Evolutionary conservation across 2,797 vertebrate genomes (phyloP).

Genomic region (Psittacula derbiana): DNA sequence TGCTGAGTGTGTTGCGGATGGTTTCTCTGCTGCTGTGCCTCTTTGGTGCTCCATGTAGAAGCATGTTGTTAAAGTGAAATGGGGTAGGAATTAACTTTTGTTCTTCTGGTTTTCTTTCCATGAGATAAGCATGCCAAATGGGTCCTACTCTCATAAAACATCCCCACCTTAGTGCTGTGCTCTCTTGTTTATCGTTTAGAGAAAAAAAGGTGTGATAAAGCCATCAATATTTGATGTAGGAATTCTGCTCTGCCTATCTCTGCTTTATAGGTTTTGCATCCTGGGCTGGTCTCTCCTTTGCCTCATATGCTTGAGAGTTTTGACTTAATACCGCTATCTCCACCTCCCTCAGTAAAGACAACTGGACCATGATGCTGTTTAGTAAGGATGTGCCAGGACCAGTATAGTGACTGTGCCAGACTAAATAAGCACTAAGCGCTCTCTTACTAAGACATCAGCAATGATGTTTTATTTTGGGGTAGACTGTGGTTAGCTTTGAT

Average conservation of each 20-base stretch:
- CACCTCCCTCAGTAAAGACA: neutral
- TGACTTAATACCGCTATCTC: conserved; percentile 12
- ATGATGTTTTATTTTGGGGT: neutral
- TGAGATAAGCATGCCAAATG: neutral
- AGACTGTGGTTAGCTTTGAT: neutral
- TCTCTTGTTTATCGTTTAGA: neutral
- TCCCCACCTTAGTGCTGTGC: neutral
- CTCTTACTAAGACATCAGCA: neutral
- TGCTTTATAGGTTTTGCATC: neutral
- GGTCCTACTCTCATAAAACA: neutral
- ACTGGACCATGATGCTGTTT: neutral
- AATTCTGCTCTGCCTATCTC: neutral
- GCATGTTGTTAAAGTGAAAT: neutral
- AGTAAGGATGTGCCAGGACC: neutral
- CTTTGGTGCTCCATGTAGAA: neutral
- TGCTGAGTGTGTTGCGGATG: neutral
- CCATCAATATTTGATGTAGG: conserved; percentile 12
- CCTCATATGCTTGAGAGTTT: conserved; percentile 32
- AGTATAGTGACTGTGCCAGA: neutral
- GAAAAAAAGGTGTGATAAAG: neutral
- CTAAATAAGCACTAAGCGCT: neutral
- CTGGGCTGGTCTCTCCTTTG: neutral
- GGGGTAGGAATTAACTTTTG: neutral
- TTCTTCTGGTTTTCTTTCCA: neutral
- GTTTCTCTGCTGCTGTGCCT: neutral